These are phyloP conservation scores for Ochropleura plecta DNA, from an alignment of 2,888 invertebrate genomes.

Conservation along the genomic window DNA sequence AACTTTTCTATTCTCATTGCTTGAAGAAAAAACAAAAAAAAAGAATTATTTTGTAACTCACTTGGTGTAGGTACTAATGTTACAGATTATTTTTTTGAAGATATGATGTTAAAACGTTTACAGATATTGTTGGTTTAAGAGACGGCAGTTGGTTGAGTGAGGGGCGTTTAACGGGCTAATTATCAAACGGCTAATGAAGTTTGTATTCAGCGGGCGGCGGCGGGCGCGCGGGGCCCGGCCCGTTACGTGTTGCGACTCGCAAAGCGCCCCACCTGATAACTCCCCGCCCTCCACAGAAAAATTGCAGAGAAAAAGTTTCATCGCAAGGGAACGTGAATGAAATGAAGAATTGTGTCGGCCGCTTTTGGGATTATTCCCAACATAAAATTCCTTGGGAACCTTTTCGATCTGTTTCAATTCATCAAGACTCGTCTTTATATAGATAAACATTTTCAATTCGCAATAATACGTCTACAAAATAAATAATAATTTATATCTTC, in stretches of 20 bases:
- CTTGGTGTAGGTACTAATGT: not conserved
- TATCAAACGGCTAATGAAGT: constrained; percentile 91
- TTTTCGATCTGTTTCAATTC: constrained; percentile 88
- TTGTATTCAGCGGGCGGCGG: constrained; percentile 89
- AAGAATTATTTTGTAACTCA: not conserved
- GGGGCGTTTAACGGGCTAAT: constrained; percentile 90
- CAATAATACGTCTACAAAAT: constrained; percentile 13
- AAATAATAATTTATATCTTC: constrained; percentile 13
- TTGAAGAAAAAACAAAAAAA: not conserved
- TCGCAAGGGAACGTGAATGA: constrained; percentile 90
- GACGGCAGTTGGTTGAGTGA: constrained; percentile 84
- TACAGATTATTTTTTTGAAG: constrained; percentile 31
- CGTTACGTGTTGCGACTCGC: constrained; percentile 88
- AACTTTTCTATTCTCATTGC: constrained; percentile 10
- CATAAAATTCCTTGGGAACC: constrained; percentile 86
- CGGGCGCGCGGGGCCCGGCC: constrained; percentile 80
- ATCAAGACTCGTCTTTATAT: constrained; percentile 77
- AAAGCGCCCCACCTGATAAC: constrained; percentile 89
- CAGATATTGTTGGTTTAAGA: constrained; percentile 77
- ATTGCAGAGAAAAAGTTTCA: constrained; percentile 91
- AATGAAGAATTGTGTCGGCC: constrained; percentile 89
- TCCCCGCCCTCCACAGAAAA: constrained; percentile 89
- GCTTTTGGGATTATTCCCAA: constrained; percentile 89
- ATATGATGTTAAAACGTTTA: constrained; percentile 45
- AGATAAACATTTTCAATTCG: constrained; percentile 41